Base-by-base conservation (phyloP, 2,797 vertebrate genomes). In the Acipenser ruthenus region DNA sequence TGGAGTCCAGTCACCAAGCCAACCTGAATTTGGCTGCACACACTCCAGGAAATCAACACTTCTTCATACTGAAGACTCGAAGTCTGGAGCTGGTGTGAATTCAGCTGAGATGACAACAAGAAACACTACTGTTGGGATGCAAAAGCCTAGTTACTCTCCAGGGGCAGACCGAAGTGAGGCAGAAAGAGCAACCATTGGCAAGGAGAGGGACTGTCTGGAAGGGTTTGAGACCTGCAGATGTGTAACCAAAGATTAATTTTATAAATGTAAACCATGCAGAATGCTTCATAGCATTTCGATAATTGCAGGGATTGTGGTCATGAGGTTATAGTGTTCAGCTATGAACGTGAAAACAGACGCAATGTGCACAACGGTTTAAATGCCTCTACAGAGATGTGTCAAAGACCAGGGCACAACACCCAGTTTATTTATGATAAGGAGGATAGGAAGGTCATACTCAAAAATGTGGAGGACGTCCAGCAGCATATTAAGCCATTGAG, bases 201-300 rank as follows among this genome's bases (percentile, higher is more conserved):
- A 9, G 37, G 37, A 12, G 15, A 62, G 15, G 37, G 55, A 56
- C 8, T 11, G 1, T 18, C 15, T 18, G 15, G 55, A 56, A 10
- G 13, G 8, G 13, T 6, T 12, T 56, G 8, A 9, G 13, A 6
- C 13, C 55, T 58, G 55, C 11, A 12, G 11, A n/a, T 10, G 55
- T 12, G 1, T 58, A 58, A 18, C 18, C 18, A 18, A 18, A 18
- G 18, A 18, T 18, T 18, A 1, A 12, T 12, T 58, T 58, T 8
- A 10, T 58, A 58, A 58, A 58, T 90, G 88, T 50, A 74, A 71
- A 64, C 82, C 82, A 0, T 90, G 88, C 70, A 67, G 63, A 60
- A 75, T 79, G 73, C 82, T 90, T 15, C 88, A 90, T 0, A 11
- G 71, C 2, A 61, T 0, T 70, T 81, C 0, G 67, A 47, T 6